A percentile compares a stretch with the other conserved stretches of the same genome.
phyloP scores from a whole-genome alignment of 2,888 invertebrate species.

The Helleia helle region DNA sequence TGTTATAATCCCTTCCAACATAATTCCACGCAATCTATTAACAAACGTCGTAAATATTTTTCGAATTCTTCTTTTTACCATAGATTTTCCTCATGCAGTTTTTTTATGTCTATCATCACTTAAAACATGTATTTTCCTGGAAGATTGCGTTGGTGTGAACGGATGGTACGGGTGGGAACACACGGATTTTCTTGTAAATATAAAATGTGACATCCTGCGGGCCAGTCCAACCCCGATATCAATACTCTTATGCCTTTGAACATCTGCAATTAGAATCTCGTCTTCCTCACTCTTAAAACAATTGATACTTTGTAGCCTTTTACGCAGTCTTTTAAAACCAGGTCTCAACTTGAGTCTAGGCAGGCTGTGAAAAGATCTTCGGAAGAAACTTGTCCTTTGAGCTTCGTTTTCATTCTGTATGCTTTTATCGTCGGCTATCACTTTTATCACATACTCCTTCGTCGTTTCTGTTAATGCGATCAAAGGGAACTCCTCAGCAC shows the following conservation, averaged over 20 bases:
- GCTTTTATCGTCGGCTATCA: constrained; percentile 23
- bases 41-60: no score
- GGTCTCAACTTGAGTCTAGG: constrained; percentile 38
- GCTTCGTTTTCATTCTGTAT: not conserved
- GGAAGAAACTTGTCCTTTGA: not conserved
- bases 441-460: constrained; percentile 30
- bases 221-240: constrained; percentile 58
- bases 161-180: constrained; percentile 64
- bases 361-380: constrained; percentile 30
- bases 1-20: no score
- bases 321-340: constrained; percentile 38
- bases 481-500: constrained; percentile 39
- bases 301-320: constrained; percentile 40
- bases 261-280: constrained; percentile 42
- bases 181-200: constrained; percentile 54
- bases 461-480: constrained; percentile 35
- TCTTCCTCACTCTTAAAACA: constrained; percentile 39
- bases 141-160: constrained; percentile 53
- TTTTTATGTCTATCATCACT: constrained; percentile 29
- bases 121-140: constrained; percentile 47
- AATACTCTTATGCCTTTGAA: constrained; percentile 53
- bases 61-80: no score
- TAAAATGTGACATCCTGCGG: constrained; percentile 51
- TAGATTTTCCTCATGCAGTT: no score
- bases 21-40: no score